Conservation (phyloP, 2,888 invertebrate species). For the Platycheirus albimanus region DNA sequence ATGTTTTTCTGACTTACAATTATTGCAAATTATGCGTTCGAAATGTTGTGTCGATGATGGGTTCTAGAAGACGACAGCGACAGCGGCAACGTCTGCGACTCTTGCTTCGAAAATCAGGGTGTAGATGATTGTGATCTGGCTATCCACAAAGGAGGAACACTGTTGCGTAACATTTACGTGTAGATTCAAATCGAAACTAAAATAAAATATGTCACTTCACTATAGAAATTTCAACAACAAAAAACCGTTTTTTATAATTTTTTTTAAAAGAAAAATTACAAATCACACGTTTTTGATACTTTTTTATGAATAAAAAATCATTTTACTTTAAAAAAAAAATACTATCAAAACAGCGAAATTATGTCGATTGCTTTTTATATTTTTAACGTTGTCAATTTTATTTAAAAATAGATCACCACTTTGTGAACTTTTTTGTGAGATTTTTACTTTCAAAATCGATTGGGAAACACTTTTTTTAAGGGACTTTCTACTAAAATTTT, state of each 20-base stretch:
- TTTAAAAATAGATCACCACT: constrained; percentile 67
- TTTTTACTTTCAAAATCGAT: constrained; percentile 20
- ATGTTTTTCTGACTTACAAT: constrained; percentile 51
- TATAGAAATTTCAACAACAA: background rate
- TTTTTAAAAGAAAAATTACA: background rate
- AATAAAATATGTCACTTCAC: constrained; percentile 44
- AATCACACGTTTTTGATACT: background rate
- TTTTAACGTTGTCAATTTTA: constrained; percentile 8
- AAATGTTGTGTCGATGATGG: constrained; percentile 27
- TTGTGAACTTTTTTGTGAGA: constrained; percentile 12
- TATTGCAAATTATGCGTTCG: constrained; percentile 58
- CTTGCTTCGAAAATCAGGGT: constrained; percentile 61
- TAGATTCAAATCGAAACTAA: constrained; percentile 43
- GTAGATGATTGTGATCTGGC: constrained; percentile 55
- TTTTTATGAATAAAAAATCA: too few relatives aligned
- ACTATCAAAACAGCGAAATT: background rate
- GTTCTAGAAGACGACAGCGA: constrained; percentile 7
- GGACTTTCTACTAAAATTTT: background rate
- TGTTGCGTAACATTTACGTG: constrained; percentile 73
- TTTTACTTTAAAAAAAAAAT: background rate
- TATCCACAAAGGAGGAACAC: constrained; percentile 60
- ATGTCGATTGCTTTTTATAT: background rate
- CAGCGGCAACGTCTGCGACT: constrained; percentile 6
- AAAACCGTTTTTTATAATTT: constrained; percentile 12
- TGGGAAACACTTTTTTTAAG: constrained; percentile 15